phyloP scores from a whole-genome alignment of 2,113 vertebrate genomes.

The Myotis yumanensis region DNA sequence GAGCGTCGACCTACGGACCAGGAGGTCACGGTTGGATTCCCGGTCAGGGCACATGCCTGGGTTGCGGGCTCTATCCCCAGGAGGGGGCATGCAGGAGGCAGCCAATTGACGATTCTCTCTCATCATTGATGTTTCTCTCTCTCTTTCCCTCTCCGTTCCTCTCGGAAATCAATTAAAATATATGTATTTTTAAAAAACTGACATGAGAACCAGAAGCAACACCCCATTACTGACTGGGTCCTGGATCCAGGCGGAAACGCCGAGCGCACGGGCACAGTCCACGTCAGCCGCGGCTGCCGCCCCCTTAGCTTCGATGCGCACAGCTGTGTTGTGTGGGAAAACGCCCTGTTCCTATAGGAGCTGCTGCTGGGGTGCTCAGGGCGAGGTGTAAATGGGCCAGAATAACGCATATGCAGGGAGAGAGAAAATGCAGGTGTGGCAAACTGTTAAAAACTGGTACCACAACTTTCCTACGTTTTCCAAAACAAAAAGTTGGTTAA shows the following conservation, averaged over 20 bases:
- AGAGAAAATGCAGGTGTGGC: neutral
- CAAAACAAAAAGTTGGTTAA: neutral
- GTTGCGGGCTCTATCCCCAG: neutral
- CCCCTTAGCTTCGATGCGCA: neutral
- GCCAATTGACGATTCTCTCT: neutral
- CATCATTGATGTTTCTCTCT: neutral
- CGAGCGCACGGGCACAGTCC: neutral
- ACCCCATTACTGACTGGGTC: fast-evolving
- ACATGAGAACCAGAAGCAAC: neutral
- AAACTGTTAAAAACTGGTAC: too few relatives aligned
- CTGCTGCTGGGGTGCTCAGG: neutral
- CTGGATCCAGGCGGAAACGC: neutral
- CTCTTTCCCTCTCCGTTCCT: neutral
- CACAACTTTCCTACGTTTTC: neutral
- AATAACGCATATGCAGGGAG: neutral
- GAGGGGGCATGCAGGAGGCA: neutral
- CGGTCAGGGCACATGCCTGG: too few relatives aligned
- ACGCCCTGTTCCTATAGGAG: neutral
- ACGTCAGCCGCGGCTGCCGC: neutral
- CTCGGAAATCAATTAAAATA: neutral
- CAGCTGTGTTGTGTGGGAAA: neutral
- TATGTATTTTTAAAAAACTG: too few relatives aligned
- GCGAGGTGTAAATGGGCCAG: neutral
- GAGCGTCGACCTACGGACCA: neutral
- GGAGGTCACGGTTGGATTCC: too few relatives aligned